Conservation (phyloP, 2,888 invertebrate species). For the Patella depressa region DNA sequence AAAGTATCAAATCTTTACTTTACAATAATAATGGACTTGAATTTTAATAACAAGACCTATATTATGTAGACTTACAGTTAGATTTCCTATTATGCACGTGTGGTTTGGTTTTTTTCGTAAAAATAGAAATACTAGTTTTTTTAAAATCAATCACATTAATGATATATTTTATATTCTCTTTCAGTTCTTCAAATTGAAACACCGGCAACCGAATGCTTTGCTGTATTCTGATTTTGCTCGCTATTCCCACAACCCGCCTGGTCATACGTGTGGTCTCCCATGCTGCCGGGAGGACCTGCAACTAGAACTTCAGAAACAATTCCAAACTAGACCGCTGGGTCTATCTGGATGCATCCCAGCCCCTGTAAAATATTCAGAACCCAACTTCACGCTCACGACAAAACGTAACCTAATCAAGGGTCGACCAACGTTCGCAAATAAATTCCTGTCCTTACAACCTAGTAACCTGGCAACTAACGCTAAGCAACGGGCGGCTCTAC, state of each 20-base stretch:
- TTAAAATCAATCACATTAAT: no score
- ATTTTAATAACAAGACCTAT: no score
- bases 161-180: not conserved
- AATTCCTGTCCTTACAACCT: slow-evolving; percentile 50
- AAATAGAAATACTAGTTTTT: no score
- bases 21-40: no score
- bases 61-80: no score
- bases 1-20: no score
- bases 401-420: slow-evolving; percentile 33
- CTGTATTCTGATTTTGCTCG: slow-evolving; percentile 45
- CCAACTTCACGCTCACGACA: slow-evolving; percentile 54
- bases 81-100: no score
- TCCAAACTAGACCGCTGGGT: slow-evolving; percentile 23
- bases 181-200: slow-evolving; percentile 21
- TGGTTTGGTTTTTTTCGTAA: no score
- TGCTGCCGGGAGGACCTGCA: slow-evolving; percentile 58
- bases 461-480: not conserved
- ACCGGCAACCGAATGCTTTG: slow-evolving; percentile 26
- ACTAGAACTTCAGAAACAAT: slow-evolving; percentile 35
- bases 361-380: slow-evolving; percentile 32
- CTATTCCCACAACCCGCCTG: slow-evolving; percentile 62
- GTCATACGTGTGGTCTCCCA: slow-evolving; percentile 63
- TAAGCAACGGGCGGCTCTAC: slow-evolving; percentile 18
- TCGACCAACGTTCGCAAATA: slow-evolving; percentile 41
- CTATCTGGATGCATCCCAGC: slow-evolving; percentile 12